Base-by-base conservation (phyloP, 2,888 invertebrate species). In the Nomada ferruginata region DNA sequence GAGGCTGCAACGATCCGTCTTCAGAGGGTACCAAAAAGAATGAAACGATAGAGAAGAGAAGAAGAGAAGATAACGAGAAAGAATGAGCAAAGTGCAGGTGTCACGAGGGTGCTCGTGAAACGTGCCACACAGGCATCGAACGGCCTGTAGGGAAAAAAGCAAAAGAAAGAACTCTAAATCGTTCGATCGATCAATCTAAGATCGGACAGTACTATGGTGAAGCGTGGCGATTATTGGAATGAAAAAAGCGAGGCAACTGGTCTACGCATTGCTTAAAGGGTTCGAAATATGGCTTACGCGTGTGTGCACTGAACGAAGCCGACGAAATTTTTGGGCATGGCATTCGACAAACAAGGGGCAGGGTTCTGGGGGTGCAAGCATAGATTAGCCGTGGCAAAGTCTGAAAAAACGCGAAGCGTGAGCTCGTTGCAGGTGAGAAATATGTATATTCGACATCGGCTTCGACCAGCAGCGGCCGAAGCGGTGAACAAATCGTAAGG, bases 1-100 rank as follows among this genome's bases (percentile, higher is more conserved):
- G 76, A 83, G 77, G 73, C 73, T 64, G 79, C 73, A 74, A 52
- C 75, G 79, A 61, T 23, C 20, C 18, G 66, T 71, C 50, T 60
- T 13, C 29, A 36, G 29, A 36, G 66, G 61, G 65, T 64, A 36
- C 44, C 26, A 65, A 73, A 26, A 60, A 50, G n/a, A 11, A 73
- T 36, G 36, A n/a, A 53, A 47, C 20, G 20, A 36, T 36, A 59
- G n/a, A 68, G 23, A 47, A 1, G 50, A 76, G 13, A 53, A 61
- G n/a, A 3, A 23, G 26, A 50, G 20, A 53, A 29, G 20, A 20
- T 47, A 5, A 5, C 47, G n/a, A 44, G 10, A 53, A 42, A 57
- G 13, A 53, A 59, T 13, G 2, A 42, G 68, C 59, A 72, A 72
- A 68, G 76, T 74, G 82, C 76, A 65, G 75, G 64, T 64, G 80